phyloP scores from a whole-genome alignment of 2,888 invertebrate genomes.

The Mythimna lalbum region DNA sequence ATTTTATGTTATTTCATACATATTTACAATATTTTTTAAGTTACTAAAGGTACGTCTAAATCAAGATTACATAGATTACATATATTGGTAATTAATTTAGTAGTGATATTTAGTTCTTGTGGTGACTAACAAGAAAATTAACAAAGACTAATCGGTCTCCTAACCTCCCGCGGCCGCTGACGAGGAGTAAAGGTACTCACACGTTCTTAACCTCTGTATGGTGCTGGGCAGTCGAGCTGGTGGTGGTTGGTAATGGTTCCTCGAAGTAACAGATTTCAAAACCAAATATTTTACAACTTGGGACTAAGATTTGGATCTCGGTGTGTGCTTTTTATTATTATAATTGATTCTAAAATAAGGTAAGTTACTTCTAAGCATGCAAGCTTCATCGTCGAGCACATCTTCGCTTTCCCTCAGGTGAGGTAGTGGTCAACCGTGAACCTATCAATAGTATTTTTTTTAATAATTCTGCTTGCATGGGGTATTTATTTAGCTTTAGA shows the following conservation, averaged over 20 bases:
- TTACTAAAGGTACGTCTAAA: conserved; percentile 13
- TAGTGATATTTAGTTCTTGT: conserved; percentile 27
- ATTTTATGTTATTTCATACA: too few relatives aligned
- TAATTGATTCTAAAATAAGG: not conserved
- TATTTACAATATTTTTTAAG: too few relatives aligned
- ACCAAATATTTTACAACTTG: not conserved
- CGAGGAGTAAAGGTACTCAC: conserved; percentile 83
- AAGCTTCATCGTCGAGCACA: too few relatives aligned
- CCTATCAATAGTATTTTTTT: too few relatives aligned
- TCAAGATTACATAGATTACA: conserved; percentile 22
- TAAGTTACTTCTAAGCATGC: too few relatives aligned
- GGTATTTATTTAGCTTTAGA: conserved; percentile 44
- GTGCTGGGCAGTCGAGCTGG: conserved; percentile 35
- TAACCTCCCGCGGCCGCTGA: conserved; percentile 85
- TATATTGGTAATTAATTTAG: not conserved
- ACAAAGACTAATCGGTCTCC: conserved; percentile 69
- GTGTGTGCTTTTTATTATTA: not conserved
- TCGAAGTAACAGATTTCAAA: not conserved
- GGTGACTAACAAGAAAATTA: conserved; percentile 75
- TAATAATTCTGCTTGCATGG: conserved; percentile 21
- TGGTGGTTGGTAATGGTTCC: conserved; percentile 14
- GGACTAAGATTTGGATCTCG: not conserved
- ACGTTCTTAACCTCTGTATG: conserved; percentile 44
- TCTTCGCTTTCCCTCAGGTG: too few relatives aligned
- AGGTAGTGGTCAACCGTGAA: too few relatives aligned